Evolutionary conservation across 92 coral and sea anemone genomes (phyloP).

Genomic region (Porites evermanni): DNA sequence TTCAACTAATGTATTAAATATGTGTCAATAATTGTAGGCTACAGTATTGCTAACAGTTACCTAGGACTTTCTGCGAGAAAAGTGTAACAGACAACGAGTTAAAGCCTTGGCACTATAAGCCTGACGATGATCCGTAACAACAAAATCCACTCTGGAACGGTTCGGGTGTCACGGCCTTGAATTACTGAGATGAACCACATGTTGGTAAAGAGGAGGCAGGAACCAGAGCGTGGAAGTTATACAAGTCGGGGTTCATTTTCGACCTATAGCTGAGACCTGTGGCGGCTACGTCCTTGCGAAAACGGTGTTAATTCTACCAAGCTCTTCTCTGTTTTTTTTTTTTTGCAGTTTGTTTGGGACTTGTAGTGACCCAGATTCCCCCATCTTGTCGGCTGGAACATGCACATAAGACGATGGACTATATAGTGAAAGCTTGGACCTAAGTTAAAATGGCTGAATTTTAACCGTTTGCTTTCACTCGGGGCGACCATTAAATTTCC

Average conservation of each 20-base stretch:
- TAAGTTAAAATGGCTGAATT: slow-evolving; percentile 28
- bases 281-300: slow-evolving; percentile 8
- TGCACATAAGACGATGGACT: slow-evolving; percentile 11
- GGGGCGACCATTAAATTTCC: slow-evolving; percentile 5
- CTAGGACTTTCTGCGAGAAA: too few species aligned
- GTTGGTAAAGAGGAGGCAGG: too few species aligned
- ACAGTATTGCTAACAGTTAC: too few species aligned
- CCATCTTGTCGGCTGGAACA: background rate
- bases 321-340: background rate
- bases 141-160: too few species aligned
- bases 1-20: too few species aligned
- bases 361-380: slow-evolving; percentile 18
- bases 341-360: slow-evolving; percentile 3
- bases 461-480: background rate
- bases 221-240: background rate
- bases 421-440: slow-evolving; percentile 47
- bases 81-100: too few species aligned
- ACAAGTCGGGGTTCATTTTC: background rate
- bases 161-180: too few species aligned
- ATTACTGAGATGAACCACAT: too few species aligned
- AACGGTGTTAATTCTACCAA: slow-evolving; percentile 24
- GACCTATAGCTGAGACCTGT: background rate
- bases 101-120: too few species aligned
- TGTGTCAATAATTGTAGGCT: too few species aligned
- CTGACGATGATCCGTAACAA: too few species aligned